Evolutionary conservation across 2,113 vertebrate species (phyloP), one percentile per base, ranked within the genome.

Genomic region (Toxostoma redivivum): DNA sequence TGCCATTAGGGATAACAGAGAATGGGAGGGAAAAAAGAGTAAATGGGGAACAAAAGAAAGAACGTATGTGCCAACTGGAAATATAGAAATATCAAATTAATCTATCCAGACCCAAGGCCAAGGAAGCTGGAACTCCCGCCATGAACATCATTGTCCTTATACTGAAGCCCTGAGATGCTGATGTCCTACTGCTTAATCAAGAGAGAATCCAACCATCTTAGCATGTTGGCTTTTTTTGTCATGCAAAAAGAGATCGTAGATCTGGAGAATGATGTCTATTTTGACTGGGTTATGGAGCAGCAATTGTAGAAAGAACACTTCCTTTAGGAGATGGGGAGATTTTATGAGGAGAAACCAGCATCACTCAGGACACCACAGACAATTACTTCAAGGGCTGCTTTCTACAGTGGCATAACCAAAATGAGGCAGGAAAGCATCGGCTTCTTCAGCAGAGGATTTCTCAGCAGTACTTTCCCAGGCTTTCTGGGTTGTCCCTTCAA

Each of bases 371-470:
- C 6, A 73, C 22, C 30, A 38, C 0, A 7, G 24, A 4, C 44
- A 73, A 54, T 37, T n/a, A 74, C 44, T 40, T 57, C 24, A 45
- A 56, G 48, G n/a, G 28, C 31, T 2, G 1, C 42, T 25, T 86
- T 78, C 42, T 66, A 50, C 28, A 73, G 42, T 4, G 27, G 28
- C 45, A 45, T 62, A 84, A 83, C 8, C 37, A 78, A 83, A 84
- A 74, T 3, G 17, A 66, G 69, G 30, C 24, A 70, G 77, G 31
- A 86, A 87, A 3, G 8, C 45, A 69, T 3, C 0, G 0, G 28
- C 14, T 60, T 14, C 35, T n/a, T 28, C 28, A 57, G 50, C 15
- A 70, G 35, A 81, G n/a, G 30, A 73, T n/a, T 93, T 81, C 56
- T 53, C 22, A 87, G 4, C 8, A 54, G 20, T 31, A 28, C 28